These are phyloP conservation scores for Drosophila funebris DNA, from an alignment of 1,140 invertebrate species.

Conservation along the genomic window DNA sequence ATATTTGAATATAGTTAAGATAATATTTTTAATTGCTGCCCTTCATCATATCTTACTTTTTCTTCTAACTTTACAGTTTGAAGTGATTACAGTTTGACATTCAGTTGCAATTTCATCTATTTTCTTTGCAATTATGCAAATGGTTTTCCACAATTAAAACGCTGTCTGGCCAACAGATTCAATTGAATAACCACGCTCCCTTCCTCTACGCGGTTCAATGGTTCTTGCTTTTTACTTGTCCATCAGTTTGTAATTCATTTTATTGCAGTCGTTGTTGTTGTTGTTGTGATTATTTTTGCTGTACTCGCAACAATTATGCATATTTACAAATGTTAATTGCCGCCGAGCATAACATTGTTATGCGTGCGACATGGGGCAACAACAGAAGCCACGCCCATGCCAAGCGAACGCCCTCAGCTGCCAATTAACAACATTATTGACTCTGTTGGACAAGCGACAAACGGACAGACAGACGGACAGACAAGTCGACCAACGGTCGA, in stretches of 20 bases:
- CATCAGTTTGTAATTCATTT: not conserved
- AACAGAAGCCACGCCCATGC: slow-evolving; percentile 47
- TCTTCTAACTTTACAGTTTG: too few relatives aligned
- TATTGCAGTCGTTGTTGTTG: not conserved
- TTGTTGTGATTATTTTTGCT: slow-evolving; percentile 15
- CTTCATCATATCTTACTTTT: too few relatives aligned
- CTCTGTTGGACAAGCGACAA: slow-evolving; percentile 34
- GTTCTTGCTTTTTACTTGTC: not conserved
- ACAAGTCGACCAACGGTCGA: not conserved
- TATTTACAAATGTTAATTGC: slow-evolving; percentile 82
- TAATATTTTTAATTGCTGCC: too few relatives aligned
- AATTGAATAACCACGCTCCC: slow-evolving; percentile 51
- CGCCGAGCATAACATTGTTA: slow-evolving; percentile 67
- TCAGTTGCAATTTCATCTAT: not conserved
- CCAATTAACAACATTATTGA: slow-evolving; percentile 82
- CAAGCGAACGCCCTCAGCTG: slow-evolving; percentile 20
- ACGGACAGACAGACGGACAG: not conserved
- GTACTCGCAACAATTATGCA: slow-evolving; percentile 74
- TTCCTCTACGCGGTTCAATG: not conserved
- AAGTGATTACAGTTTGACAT: slow-evolving; percentile 12
- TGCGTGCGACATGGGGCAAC: slow-evolving; percentile 4
- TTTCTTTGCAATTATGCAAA: slow-evolving; percentile 44
- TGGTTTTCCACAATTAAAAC: slow-evolving; percentile 39
- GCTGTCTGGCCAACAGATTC: slow-evolving; percentile 56
- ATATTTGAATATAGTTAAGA: too few relatives aligned